Evolutionary conservation across 2,113 vertebrate species (phyloP).

Genomic region (Lophochroa leadbeateri): DNA sequence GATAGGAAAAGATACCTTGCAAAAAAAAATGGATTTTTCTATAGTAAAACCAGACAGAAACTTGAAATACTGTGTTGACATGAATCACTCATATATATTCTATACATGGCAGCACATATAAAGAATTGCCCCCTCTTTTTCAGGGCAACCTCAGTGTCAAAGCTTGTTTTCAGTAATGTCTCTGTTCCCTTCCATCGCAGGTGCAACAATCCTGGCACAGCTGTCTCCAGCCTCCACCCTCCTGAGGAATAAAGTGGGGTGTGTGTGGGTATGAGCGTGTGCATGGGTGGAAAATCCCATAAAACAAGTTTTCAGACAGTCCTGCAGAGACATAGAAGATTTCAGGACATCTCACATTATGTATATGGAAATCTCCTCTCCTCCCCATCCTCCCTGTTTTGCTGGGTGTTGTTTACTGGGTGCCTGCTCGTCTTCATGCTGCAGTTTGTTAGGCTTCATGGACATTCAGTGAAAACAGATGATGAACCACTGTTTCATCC

Average conservation of each 20-base stretch:
- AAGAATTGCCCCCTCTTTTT: background rate
- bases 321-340: background rate
- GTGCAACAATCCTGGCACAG: background rate
- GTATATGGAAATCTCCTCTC: background rate
- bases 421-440: background rate
- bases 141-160: background rate
- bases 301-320: background rate
- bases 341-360: background rate
- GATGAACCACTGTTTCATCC: background rate
- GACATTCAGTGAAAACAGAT: background rate
- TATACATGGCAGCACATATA: background rate
- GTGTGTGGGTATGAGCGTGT: background rate
- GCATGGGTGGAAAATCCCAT: constrained; percentile 6
- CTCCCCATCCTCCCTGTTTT: background rate
- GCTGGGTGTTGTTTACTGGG: background rate
- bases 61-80: background rate
- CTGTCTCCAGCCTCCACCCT: background rate
- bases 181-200: background rate
- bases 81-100: background rate
- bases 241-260: background rate
- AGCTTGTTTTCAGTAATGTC: background rate
- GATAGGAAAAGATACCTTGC: background rate
- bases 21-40: background rate
- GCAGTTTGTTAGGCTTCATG: background rate
- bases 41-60: background rate